Conservation (phyloP, 2,113 vertebrate genomes). For the Bubo scandiacus region DNA sequence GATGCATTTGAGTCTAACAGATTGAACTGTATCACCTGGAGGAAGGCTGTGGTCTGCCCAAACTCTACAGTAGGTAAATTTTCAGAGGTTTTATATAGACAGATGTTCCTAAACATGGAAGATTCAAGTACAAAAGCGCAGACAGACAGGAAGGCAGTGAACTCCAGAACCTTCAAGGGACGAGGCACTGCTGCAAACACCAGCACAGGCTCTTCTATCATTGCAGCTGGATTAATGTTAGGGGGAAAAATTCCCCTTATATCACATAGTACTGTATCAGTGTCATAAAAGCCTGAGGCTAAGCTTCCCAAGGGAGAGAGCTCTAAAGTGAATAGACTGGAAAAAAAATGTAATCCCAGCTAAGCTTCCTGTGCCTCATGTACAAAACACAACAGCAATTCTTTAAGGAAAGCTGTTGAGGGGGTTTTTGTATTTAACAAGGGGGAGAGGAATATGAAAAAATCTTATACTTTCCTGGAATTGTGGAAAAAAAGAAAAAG, state of each 20-base stretch:
- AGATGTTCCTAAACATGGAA: background rate
- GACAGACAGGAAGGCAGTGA: background rate
- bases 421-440: background rate
- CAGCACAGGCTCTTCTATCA: background rate
- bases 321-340: conserved; percentile 15
- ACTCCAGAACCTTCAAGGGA: background rate
- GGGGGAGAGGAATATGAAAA: background rate
- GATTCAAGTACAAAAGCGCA: background rate
- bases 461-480: background rate
- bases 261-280: background rate
- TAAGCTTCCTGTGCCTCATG: background rate
- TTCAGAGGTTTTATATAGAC: background rate
- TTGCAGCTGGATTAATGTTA: conserved; percentile 28
- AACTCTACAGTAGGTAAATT: background rate
- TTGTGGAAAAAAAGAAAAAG: background rate
- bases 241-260: background rate
- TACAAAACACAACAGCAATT: background rate
- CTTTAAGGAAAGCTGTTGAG: background rate
- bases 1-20: background rate
- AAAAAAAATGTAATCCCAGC: conserved; percentile 33
- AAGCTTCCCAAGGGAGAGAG: conserved; percentile 21
- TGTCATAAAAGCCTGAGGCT: conserved; percentile 20
- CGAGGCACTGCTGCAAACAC: background rate
- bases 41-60: background rate
- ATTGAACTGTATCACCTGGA: background rate